phyloP scores from a whole-genome alignment of 2,797 vertebrate species.

The Apodemus agrarius region DNA sequence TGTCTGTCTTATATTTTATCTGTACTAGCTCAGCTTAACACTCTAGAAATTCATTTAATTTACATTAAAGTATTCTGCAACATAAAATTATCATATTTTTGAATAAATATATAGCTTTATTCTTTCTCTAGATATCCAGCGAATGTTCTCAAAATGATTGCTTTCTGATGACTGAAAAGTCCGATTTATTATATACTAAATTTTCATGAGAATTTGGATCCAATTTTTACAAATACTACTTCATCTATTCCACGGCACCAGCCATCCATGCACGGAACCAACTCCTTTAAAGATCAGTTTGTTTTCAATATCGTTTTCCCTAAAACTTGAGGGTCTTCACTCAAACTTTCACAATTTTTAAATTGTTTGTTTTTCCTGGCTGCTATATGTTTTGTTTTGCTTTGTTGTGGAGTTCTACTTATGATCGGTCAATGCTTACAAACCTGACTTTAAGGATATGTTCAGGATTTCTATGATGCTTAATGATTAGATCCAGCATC shows the following conservation, averaged over 20 bases:
- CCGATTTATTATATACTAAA: not conserved
- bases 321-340: not conserved
- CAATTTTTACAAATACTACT: not conserved
- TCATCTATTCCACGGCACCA: not conserved
- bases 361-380: not conserved
- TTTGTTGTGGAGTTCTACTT: not conserved
- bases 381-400: not conserved
- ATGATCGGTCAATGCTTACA: not conserved
- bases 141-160: conserved; percentile 35
- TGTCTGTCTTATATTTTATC: conserved; percentile 4
- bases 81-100: conserved; percentile 45
- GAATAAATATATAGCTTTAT: not conserved
- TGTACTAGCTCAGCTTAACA: not conserved
- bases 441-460: not conserved
- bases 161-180: conserved; percentile 33
- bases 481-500: not conserved
- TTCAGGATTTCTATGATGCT: not conserved
- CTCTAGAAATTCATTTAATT: conserved; percentile 50
- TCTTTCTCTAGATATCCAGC: conserved; percentile 1
- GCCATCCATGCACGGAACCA: not conserved
- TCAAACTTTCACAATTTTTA: not conserved
- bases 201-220: conserved; percentile 1
- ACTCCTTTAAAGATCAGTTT: conserved; percentile 7
- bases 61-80: not conserved
- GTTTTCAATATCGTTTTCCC: conserved; percentile 3